Base-by-base conservation (phyloP, 2,113 vertebrate species). In the Rhynchopsitta pachyrhyncha region DNA sequence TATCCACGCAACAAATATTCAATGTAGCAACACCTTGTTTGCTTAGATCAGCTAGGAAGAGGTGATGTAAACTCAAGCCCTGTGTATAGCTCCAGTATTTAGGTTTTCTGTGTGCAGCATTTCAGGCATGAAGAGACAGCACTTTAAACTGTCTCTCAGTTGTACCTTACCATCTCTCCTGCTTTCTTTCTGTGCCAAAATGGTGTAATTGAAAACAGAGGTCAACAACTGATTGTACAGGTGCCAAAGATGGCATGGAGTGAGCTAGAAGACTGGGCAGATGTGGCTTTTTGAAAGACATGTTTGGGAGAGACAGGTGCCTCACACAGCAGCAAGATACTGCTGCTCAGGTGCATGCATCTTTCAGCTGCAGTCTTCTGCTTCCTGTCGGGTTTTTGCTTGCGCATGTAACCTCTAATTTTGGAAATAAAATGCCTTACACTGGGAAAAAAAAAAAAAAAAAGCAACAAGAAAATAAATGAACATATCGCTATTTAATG, bases 281-380 rank as follows among this genome's bases (percentile, higher is more conserved):
- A 86, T 0, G 2, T 37, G 53, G 24, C 10, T 92, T 86, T 90
- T 70, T 90, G 82, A 88, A 95, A 90, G 92, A 83, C 80, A 90
- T 52, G 50, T 93, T 96, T 96, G 91, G 86, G 80, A 93, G 79
- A 80, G 82, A 92, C 92, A 95, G 94, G 68, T 95, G 88, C 82
- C 50, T 93, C 37, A 46, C 60, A 59, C 31, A 73, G 71, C 86
- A 94, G 69, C 37, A 74, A 86, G 82, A 77, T 86, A 90, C 13
- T 85, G 79, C 75, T 92, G 86, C 93, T 90, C 82, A 88, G 68
- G 68, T 93, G 66, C 1, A n/a, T 88, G 88, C 83, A 71, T 96
- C 82, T 92, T 95, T 94, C 88, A 59, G 49, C 82, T 50, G n/a
- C 82, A 93, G 35, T 69, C 59, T 93, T 41, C 49, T 95, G 76